Evolutionary conservation across 2,797 vertebrate species (phyloP), one percentile per base, ranked within the genome.

Genomic region (Microtus agrestis): DNA sequence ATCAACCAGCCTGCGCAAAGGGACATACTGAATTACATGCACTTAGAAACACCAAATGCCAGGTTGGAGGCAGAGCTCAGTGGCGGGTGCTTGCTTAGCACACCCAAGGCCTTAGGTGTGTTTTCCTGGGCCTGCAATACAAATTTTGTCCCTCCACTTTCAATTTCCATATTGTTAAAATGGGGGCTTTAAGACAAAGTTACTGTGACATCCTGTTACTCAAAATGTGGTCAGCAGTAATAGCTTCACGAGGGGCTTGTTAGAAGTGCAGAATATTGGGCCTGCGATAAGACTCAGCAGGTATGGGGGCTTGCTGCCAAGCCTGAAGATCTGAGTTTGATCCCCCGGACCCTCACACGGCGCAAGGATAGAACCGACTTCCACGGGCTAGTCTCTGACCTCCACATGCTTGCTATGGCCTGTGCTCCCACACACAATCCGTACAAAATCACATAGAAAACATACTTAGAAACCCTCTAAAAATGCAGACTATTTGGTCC

Each of bases 151-250:
- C 21, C 56, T 54, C 12, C 37, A 43, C 2, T 4, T 91, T 15
- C 65, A 74, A 89, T 67, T 74, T 71, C n/a, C 84, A 65, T 92
- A 92, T 80, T 29, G 73, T 34, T 93, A 87, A 73, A 87, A 87
- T 17, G 73, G 78, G 21, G 34, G 48, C 73, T 97, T 95, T 91
- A 84, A 71, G 40, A 79, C 31, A n/a, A 51, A 85, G 84, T 14
- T 71, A 90, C 61, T 91, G 25, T 67, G 51, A 86, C 82, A 69
- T 61, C 56, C 59, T 82, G 81, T 59, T 59, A 17, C 54, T 93
- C 23, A 27, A 48, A 85, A 31, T 65, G 15, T 87, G 43, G 34
- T 71, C 63, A 82, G 25, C 21, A 56, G 54, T 11, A 79, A 40
- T 14, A 96, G 27, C 1, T 31, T 37, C 17, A 78, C 48, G 14